Conservation (phyloP, 2,113 vertebrate species). For the Sturnus vulgaris region DNA sequence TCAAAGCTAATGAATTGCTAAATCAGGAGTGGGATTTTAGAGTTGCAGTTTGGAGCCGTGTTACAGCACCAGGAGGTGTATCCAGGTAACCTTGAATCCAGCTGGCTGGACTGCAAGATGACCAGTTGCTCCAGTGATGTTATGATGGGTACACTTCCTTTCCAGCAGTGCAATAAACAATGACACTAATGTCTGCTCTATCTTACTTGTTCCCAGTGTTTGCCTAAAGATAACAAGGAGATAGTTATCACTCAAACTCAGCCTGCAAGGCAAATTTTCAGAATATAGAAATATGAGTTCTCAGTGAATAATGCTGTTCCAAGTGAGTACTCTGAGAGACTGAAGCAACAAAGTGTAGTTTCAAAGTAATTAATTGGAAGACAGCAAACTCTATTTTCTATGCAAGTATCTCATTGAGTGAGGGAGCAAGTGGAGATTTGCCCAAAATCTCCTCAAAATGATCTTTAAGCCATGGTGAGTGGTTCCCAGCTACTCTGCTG, state of each 20-base stretch:
- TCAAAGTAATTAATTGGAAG: neutral
- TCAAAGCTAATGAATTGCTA: neutral
- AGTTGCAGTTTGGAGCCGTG: neutral
- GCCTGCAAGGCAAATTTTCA: neutral
- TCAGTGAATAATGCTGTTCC: neutral
- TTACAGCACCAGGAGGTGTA: neutral
- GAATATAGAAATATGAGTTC: accelerated
- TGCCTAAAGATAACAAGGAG: neutral
- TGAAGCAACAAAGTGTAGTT: neutral
- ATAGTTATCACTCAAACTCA: neutral
- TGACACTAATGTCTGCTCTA: neutral
- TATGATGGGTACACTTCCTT: neutral
- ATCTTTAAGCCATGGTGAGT: neutral
- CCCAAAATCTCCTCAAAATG: neutral
- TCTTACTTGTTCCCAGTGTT: neutral
- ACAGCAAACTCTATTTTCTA: neutral
- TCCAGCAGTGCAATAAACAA: neutral
- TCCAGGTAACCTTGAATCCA: neutral
- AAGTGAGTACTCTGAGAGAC: neutral
- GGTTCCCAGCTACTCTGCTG: neutral
- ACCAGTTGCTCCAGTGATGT: neutral
- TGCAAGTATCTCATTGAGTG: neutral
- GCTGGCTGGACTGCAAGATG: neutral
- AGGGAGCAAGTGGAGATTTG: neutral
- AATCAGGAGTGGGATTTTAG: neutral